phyloP scores from a whole-genome alignment of 2,888 invertebrate species.

The Phymatocera aterrima region DNA sequence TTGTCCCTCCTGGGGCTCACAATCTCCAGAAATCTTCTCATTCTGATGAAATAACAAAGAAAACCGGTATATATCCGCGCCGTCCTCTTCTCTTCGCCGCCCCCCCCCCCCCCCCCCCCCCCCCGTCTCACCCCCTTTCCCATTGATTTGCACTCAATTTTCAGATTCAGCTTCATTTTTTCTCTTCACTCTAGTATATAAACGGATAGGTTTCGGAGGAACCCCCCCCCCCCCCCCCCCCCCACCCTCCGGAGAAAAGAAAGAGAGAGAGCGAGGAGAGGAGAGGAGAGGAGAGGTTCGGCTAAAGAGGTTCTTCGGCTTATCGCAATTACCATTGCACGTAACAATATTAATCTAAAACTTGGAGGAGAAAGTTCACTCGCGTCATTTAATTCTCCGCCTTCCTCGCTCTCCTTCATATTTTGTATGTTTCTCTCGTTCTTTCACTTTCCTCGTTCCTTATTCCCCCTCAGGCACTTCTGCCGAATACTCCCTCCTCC shows the following conservation, averaged over 20 bases:
- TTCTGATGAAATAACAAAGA: not conserved
- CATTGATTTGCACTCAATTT: too few species aligned
- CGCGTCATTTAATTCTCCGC: constrained; percentile 64
- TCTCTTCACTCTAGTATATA: not conserved
- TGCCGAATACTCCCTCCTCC: constrained; percentile 10
- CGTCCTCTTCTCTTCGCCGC: not conserved
- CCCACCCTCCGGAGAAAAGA: too few species aligned
- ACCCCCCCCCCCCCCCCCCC: too few species aligned
- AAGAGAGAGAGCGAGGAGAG: not conserved
- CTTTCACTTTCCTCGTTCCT: not conserved
- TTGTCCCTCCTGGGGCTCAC: not conserved
- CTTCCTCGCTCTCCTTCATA: constrained; percentile 48
- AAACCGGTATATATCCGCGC: not conserved
- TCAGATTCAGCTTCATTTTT: not conserved
- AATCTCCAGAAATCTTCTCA: not conserved
- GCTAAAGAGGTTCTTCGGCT: constrained; percentile 47
- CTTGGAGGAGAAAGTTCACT: constrained; percentile 59
- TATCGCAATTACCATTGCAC: constrained; percentile 64
- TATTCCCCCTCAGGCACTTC: not conserved
- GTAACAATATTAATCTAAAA: constrained; percentile 68
- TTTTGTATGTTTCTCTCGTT: constrained; percentile 4
- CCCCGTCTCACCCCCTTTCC: too few species aligned
- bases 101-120: too few species aligned
- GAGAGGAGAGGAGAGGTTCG: not conserved
- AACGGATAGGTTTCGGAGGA: not conserved